These are phyloP conservation scores for Drosophila differens DNA, from an alignment of 2,888 invertebrate species.

Conservation along the genomic window DNA sequence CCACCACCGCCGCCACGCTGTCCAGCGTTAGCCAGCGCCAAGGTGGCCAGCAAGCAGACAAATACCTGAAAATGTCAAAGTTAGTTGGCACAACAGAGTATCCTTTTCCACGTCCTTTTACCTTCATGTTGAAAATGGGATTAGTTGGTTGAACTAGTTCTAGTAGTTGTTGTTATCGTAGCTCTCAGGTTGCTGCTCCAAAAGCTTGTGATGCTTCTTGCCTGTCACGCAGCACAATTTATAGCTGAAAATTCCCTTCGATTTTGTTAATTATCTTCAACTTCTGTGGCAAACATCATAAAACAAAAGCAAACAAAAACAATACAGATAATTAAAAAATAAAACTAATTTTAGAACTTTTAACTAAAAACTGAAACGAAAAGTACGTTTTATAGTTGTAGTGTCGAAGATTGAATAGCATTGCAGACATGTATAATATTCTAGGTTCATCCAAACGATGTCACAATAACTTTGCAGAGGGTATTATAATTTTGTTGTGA, in stretches of 20 bases:
- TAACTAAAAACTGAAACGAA: constrained; percentile 32
- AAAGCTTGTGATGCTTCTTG: constrained; percentile 66
- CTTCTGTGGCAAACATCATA: constrained; percentile 16
- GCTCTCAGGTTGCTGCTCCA: constrained; percentile 54
- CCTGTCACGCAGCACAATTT: constrained; percentile 57
- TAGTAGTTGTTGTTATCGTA: constrained; percentile 33
- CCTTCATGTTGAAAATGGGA: constrained; percentile 56
- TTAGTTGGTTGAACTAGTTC: constrained; percentile 5
- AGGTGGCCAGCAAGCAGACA: constrained; percentile 67
- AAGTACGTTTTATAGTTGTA: not conserved
- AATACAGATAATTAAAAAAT: constrained; percentile 8
- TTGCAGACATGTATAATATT: not conserved
- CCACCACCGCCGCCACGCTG: constrained; percentile 57
- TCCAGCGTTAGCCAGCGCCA: constrained; percentile 68
- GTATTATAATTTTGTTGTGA: not conserved
- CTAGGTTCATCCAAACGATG: not conserved
- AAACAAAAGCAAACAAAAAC: constrained; percentile 13
- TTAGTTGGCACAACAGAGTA: not conserved
- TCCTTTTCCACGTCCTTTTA: constrained; percentile 17
- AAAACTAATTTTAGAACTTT: constrained; percentile 38
- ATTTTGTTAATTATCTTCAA: constrained; percentile 68
- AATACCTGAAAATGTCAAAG: constrained; percentile 50
- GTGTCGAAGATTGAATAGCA: not conserved
- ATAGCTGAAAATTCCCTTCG: constrained; percentile 49
- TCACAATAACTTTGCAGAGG: not conserved